Conservation (phyloP, 1,140 invertebrate species). For the Piezodorus guildinii region DNA sequence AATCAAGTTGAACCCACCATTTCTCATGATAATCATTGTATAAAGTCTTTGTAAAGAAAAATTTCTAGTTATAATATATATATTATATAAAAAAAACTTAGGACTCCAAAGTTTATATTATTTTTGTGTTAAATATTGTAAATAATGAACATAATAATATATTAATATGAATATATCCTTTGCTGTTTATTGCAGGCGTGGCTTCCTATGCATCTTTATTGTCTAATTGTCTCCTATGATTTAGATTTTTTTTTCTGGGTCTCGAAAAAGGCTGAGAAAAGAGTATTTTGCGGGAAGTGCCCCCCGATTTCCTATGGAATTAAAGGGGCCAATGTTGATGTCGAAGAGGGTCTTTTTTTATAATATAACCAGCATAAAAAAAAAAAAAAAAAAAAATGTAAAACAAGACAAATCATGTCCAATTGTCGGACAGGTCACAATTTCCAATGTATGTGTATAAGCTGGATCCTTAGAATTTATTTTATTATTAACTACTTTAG, state of each 20-base stretch:
- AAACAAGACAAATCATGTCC: constrained; percentile 11
- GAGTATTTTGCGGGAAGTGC: constrained; percentile 9
- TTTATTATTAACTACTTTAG: constrained; percentile 21
- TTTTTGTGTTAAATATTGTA: constrained; percentile 9
- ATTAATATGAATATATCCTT: not conserved
- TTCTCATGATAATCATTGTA: constrained; percentile 12
- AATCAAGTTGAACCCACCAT: too few species aligned
- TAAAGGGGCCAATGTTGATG: not conserved
- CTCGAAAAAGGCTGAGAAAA: constrained; percentile 15
- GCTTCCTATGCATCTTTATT: constrained; percentile 26
- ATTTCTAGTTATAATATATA: constrained; percentile 5
- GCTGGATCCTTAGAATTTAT: constrained; percentile 24
- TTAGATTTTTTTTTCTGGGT: constrained; percentile 17
- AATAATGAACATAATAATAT: constrained; percentile 8
- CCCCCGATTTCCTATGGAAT: constrained; percentile 4
- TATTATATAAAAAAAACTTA: constrained; percentile 8
- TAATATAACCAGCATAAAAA: not conserved
- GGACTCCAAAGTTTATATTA: constrained; percentile 9
- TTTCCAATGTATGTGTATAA: constrained; percentile 16
- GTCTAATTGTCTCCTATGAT: constrained; percentile 22
- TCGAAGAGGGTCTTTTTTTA: not conserved
- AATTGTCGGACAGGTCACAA: not conserved
- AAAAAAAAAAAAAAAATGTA: not conserved
- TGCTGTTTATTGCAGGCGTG: constrained; percentile 18
- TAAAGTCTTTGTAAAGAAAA: constrained; percentile 12